Base-by-base conservation (phyloP, 2,888 invertebrate genomes). In the Timema podura region DNA sequence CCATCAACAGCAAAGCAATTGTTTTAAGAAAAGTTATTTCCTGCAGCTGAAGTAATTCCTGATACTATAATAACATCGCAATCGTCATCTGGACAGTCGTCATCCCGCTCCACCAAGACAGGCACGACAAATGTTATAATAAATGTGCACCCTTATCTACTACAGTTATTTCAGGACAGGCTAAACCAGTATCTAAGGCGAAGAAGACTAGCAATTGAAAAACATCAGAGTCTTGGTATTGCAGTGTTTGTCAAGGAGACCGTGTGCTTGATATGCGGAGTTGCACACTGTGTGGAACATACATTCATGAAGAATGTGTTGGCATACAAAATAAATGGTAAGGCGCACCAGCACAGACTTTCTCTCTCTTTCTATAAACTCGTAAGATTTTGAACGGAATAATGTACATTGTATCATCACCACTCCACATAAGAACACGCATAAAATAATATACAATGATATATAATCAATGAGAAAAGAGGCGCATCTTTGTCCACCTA, bases 231-330 rank as follows among this genome's bases (percentile, higher is more conserved):
- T 54, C 54, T 10, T 66, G 66, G 66, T 66, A 10, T 66, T 66
- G 66, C 48, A 13, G 48, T 48, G 66, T 66, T 30, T 66, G 66
- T 10, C 48, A 48, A n/a, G 65, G 46, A 6, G 65, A 65, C 45
- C 10, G 65, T 45, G 48, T 65, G 5, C n/a, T 65, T 48, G 48
- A 66, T 30, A 66, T 48, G 66, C 47, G 66, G 15, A 45, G 16
- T 16, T 65, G 65, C 65, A 66, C n/a, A 46, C 5, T 30, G 49
- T 66, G 66, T 66, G 11, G 9, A 30, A 16, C 6, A 48, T 66
- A 66, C 10, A 16, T 66, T 13, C 66, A 66, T 16, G 66, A 66
- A 48, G 49, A 66, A 6, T 47, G 66, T 66, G 66, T 48, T n/a
- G n/a, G n/a, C n/a, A n/a, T n/a, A n/a, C n/a, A n/a, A n/a, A n/a